Evolutionary conservation across 2,888 invertebrate species (phyloP).

Genomic region (Tineola bisselliella): DNA sequence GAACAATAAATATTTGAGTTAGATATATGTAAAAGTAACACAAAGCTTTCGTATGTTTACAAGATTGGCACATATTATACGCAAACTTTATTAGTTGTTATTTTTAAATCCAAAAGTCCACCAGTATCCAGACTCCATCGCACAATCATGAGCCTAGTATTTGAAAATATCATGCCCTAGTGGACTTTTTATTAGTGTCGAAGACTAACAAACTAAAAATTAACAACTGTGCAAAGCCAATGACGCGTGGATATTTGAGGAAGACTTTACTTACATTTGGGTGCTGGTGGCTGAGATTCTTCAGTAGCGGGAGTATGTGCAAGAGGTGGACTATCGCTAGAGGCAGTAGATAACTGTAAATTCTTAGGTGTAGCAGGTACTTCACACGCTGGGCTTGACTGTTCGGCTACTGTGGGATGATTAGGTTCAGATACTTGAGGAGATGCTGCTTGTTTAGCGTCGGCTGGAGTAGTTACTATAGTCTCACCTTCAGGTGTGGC

Average conservation of each 20-base stretch:
- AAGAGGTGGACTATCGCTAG: conserved; percentile 51
- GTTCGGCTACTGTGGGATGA: neutral
- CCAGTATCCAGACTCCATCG: conserved; percentile 1
- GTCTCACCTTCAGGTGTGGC: conserved; percentile 5
- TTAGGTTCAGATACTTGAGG: conserved; percentile 5
- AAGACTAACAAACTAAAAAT: conserved; percentile 45
- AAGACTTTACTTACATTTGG: conserved; percentile 53
- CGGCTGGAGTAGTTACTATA: conserved; percentile 2
- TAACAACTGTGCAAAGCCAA: conserved; percentile 59
- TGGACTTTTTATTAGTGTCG: conserved; percentile 7
- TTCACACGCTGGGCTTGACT: neutral
- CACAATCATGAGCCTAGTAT: neutral
- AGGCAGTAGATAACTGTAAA: conserved; percentile 17
- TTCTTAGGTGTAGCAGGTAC: conserved; percentile 23
- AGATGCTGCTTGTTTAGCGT: neutral
- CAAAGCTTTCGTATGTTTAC: neutral
- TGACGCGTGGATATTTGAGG: conserved; percentile 19
- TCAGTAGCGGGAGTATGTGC: conserved; percentile 54
- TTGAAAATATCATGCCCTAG: conserved; percentile 3
- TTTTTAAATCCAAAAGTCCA: neutral
- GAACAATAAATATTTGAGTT: too few species aligned
- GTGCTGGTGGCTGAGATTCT: conserved; percentile 34
- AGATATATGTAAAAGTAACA: neutral
- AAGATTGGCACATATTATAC: neutral
- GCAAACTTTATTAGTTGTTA: neutral